Conservation (phyloP, 2,888 invertebrate genomes). For the Torymus tubicola region DNA sequence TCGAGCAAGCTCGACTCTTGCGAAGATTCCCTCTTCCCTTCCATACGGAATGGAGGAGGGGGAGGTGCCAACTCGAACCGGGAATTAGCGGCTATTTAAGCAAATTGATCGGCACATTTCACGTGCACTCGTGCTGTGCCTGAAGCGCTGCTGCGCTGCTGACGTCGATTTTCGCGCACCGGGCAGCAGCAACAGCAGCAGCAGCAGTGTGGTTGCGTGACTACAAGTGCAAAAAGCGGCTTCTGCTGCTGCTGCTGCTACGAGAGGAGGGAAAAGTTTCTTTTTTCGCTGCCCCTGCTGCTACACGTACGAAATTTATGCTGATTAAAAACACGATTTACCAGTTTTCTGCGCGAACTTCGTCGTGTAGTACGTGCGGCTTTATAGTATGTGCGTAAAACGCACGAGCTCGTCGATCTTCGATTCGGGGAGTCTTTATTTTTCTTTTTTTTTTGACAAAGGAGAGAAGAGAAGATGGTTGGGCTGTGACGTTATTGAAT, state of each 20-base stretch:
- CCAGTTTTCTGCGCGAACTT: conserved; percentile 43
- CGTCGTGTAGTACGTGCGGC: neutral
- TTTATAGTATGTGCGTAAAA: neutral
- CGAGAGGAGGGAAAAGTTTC: neutral
- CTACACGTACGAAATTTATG: conserved; percentile 36
- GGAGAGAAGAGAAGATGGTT: too few relatives aligned
- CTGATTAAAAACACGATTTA: conserved; percentile 54
- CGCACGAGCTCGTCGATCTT: too few relatives aligned
- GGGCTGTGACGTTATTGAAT: neutral
- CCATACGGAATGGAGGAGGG: conserved; percentile 7
- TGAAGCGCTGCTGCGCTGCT: conserved; percentile 48
- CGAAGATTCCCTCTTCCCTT: neutral
- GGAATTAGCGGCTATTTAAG: conserved; percentile 73
- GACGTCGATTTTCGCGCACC: conserved; percentile 65
- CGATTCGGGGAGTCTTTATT: too few relatives aligned
- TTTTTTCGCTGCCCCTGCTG: conserved; percentile 10
- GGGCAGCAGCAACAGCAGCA: too few relatives aligned
- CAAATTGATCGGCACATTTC: conserved; percentile 74
- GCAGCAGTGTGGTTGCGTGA: conserved; percentile 38
- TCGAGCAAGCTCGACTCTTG: neutral
- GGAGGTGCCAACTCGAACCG: conserved; percentile 66
- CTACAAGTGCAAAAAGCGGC: conserved; percentile 2
- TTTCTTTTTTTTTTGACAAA: too few relatives aligned
- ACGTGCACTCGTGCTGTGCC: neutral
- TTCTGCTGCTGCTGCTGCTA: neutral